Percentiles rank a stretch among this genome's conserved stretches.
Evolutionary conservation across 2,113 vertebrate genomes (phyloP).

Genomic region (Myotis lucifugus): DNA sequence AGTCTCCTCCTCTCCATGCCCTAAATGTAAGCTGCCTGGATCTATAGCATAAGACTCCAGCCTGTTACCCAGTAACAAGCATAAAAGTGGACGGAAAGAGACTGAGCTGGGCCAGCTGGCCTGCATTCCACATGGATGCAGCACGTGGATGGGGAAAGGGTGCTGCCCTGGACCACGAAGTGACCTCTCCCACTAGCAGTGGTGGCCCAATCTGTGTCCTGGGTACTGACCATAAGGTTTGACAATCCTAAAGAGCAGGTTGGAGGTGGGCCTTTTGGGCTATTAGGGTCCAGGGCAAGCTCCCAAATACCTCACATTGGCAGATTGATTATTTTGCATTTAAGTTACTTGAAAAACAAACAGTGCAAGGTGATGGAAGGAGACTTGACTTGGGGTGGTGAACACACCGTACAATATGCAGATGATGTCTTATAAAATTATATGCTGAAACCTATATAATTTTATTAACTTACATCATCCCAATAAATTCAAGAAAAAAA

Average conservation of each 20-base stretch:
- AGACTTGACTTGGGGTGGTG: neutral
- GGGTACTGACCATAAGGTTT: neutral
- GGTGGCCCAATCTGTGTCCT: neutral
- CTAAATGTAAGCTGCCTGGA: neutral
- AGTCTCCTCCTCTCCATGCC: neutral
- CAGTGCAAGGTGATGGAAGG: neutral
- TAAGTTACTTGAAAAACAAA: neutral
- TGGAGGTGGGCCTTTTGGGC: neutral
- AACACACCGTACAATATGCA: neutral
- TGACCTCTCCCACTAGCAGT: neutral
- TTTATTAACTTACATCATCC: neutral
- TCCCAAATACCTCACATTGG: neutral
- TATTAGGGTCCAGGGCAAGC: neutral
- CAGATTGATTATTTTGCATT: neutral
- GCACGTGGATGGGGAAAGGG: neutral
- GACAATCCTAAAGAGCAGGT: neutral
- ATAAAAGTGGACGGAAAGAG: neutral
- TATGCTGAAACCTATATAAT: neutral
- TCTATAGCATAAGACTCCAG: neutral
- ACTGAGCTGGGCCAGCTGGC: neutral
- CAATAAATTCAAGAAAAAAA: neutral
- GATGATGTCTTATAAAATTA: neutral
- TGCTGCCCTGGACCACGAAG: fast-evolving
- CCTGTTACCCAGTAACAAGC: neutral
- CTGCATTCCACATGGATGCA: neutral